phyloP scores from a whole-genome alignment of 2,888 invertebrate genomes.

The Amphipyra berbera region DNA sequence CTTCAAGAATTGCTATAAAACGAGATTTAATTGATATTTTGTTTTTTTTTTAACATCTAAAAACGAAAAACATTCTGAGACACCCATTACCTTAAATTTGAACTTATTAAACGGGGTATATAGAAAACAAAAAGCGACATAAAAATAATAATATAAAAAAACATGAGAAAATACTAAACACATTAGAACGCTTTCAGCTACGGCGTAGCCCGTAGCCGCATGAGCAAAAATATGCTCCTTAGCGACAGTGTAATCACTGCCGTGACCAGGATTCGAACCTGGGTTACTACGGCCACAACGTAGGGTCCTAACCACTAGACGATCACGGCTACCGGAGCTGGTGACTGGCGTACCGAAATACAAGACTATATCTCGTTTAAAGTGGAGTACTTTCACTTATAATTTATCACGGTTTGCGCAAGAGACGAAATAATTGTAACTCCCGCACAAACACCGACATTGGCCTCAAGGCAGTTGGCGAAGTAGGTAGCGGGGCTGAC shows the following conservation, averaged over 20 bases:
- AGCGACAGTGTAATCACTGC: constrained; percentile 52
- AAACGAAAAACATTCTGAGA: too few relatives aligned
- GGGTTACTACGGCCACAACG: constrained; percentile 94
- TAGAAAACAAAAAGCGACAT: too few relatives aligned
- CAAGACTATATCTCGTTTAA: not conserved
- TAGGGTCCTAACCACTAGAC: constrained; percentile 92
- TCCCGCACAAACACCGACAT: not conserved
- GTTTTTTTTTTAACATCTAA: too few relatives aligned
- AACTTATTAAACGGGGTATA: too few relatives aligned
- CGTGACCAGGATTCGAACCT: constrained; percentile 91
- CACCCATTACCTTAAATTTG: too few relatives aligned
- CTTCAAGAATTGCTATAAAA: too few relatives aligned
- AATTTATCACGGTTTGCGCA: constrained; percentile 10
- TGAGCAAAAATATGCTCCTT: constrained; percentile 38
- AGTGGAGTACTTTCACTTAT: constrained; percentile 10
- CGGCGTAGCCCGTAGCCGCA: constrained; percentile 6
- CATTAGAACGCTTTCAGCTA: not conserved
- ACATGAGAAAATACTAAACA: too few relatives aligned
- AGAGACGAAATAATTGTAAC: not conserved
- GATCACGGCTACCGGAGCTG: constrained; percentile 70
- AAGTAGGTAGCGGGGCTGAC: too few relatives aligned
- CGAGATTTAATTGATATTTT: too few relatives aligned
- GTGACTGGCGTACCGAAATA: constrained; percentile 33
- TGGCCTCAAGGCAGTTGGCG: too few relatives aligned
- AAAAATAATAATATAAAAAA: too few relatives aligned